phyloP scores from a whole-genome alignment of 2,888 invertebrate species.

The Sepiola atlantica region DNA sequence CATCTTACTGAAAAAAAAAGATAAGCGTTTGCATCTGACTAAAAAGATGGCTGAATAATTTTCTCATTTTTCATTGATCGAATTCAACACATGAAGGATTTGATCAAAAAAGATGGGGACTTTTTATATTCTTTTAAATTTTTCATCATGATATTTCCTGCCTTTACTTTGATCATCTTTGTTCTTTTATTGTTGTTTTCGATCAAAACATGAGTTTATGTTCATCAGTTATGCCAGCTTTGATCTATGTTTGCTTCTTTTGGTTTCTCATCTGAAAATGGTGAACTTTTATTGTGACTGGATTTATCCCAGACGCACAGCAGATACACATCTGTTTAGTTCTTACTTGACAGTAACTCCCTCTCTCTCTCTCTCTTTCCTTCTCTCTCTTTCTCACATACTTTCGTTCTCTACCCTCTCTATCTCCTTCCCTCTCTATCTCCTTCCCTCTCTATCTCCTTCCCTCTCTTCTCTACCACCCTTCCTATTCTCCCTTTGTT shows the following conservation, averaged over 20 bases:
- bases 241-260: background rate
- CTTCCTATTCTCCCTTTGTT: too few species aligned
- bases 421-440: too few species aligned
- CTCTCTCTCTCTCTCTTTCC: too few species aligned
- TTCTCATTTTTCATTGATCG: background rate
- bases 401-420: too few species aligned
- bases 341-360: background rate
- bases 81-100: background rate
- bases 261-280: background rate
- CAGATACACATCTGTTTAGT: background rate
- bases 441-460: too few species aligned
- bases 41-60: background rate
- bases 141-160: background rate
- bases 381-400: too few species aligned
- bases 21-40: background rate
- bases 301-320: background rate
- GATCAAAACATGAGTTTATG: background rate
- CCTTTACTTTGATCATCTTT: background rate
- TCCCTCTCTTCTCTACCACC: too few species aligned
- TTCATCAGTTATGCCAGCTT: background rate
- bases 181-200: background rate
- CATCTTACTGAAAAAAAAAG: background rate
- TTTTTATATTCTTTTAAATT: background rate
- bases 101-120: background rate
- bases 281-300: background rate